A percentile compares a stretch with the other conserved stretches of the same genome.
Conservation (phyloP, 2,888 invertebrate species). For the Tubiluchus corallicola region DNA sequence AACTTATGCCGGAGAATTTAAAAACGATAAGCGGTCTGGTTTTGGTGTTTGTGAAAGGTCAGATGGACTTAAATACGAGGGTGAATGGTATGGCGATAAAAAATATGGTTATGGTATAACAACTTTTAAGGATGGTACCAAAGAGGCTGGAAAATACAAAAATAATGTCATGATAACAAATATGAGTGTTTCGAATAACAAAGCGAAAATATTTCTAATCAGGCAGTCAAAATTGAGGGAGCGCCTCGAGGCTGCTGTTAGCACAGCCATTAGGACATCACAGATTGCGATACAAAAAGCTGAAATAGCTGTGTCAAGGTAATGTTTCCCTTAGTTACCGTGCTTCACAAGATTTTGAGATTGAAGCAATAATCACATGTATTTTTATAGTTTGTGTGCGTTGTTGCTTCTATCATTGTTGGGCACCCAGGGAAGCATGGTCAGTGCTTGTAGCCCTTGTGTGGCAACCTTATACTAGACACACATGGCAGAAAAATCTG, state of each 20-base stretch:
- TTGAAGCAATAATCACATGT: no score
- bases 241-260: constrained; percentile 85
- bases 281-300: constrained; percentile 96
- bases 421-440: no score
- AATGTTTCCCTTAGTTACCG: no score
- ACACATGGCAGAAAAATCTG: no score
- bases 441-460: no score
- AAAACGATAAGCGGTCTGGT: constrained; percentile 92
- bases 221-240: constrained; percentile 93
- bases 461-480: no score
- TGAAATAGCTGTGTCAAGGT: constrained; percentile 86
- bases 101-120: constrained; percentile 99
- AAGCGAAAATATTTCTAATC: constrained; percentile 87
- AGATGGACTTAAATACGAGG: constrained; percentile 95
- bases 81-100: constrained; percentile 98
- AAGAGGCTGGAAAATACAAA: constrained; percentile 98
- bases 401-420: no score
- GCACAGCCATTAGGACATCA: constrained; percentile 81
- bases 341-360: no score
- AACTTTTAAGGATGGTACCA: constrained; percentile 84
- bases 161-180: constrained; percentile 93
- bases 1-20: constrained; percentile 99
- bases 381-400: no score
- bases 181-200: constrained; percentile 90
- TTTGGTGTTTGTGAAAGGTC: constrained; percentile 95